Percentiles rank a stretch among this genome's conserved stretches.
Conservation (phyloP, 2,888 invertebrate species). For the Octodonta nipae region DNA sequence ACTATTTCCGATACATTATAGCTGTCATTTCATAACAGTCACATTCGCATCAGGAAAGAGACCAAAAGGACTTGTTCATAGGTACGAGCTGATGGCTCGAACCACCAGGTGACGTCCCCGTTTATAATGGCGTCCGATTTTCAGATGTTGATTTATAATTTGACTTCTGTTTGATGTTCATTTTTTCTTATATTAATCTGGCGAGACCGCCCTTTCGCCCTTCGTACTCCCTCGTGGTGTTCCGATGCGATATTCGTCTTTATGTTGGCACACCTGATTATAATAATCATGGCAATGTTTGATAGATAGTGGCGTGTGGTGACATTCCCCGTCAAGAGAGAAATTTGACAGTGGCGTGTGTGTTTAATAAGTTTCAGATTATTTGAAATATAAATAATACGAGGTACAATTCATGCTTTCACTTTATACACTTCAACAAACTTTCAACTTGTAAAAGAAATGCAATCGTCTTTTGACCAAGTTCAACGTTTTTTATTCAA, state of each 20-base stretch:
- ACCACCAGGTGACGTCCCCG: slow-evolving; percentile 29
- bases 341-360: neutral
- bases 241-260: slow-evolving; percentile 1
- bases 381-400: no score
- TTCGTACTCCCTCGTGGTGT: no score
- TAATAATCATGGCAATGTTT: slow-evolving; percentile 1
- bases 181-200: no score
- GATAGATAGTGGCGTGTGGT: slow-evolving; percentile 2
- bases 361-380: no score
- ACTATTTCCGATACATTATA: slow-evolving; percentile 17
- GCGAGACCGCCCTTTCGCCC: slow-evolving; percentile 1
- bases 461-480: no score
- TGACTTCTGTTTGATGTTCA: slow-evolving; percentile 12
- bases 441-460: no score
- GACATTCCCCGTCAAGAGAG: neutral
- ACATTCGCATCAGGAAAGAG: no score
- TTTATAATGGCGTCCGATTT: slow-evolving; percentile 28
- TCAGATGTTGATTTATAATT: slow-evolving; percentile 30
- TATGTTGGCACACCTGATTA: slow-evolving; percentile 2
- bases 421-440: no score
- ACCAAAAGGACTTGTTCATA: no score
- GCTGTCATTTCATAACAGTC: slow-evolving; percentile 20
- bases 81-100: slow-evolving; percentile 22
- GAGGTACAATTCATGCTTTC: no score
- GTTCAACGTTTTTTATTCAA: no score